A percentile compares a stretch with the other conserved stretches of the same genome.
Evolutionary conservation across 2,888 invertebrate genomes (phyloP).

Genomic region (Elaeidobius kamerunicus): DNA sequence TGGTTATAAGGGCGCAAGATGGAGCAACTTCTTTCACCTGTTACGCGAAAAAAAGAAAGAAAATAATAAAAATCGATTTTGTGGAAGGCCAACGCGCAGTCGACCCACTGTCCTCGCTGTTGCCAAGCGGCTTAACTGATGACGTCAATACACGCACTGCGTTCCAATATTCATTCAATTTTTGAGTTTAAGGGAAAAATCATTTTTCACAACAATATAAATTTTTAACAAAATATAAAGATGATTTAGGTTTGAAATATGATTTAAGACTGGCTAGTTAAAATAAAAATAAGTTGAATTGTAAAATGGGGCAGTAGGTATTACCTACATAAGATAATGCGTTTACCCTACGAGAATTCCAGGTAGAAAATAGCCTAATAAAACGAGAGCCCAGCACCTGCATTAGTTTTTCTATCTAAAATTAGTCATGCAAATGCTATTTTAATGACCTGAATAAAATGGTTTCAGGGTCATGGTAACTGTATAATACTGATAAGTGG

Average conservation of each 20-base stretch:
- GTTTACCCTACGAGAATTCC: not conserved
- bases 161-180: conserved; percentile 15
- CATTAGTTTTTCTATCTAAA: not conserved
- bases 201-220: no score
- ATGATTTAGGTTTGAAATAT: no score
- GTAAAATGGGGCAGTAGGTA: no score
- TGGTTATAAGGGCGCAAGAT: conserved; percentile 17
- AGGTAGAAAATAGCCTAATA: not conserved
- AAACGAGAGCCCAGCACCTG: not conserved
- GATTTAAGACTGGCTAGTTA: no score
- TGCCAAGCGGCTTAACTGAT: conserved; percentile 14
- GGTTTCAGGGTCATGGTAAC: not conserved
- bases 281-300: no score
- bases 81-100: conserved; percentile 15
- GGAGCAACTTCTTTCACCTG: conserved; percentile 8
- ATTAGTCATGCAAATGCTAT: not conserved
- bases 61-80: conserved; percentile 18
- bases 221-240: no score
- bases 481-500: not conserved
- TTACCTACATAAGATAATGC: not conserved
- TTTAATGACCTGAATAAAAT: not conserved
- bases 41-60: conserved; percentile 1
- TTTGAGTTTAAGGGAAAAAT: conserved; percentile 3
- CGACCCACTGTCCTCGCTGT: conserved; percentile 7
- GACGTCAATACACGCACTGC: conserved; percentile 15